Evolutionary conservation across 2,888 invertebrate species (phyloP), one percentile per base, ranked within the genome.

Genomic region (Eustalomyia histrio): DNA sequence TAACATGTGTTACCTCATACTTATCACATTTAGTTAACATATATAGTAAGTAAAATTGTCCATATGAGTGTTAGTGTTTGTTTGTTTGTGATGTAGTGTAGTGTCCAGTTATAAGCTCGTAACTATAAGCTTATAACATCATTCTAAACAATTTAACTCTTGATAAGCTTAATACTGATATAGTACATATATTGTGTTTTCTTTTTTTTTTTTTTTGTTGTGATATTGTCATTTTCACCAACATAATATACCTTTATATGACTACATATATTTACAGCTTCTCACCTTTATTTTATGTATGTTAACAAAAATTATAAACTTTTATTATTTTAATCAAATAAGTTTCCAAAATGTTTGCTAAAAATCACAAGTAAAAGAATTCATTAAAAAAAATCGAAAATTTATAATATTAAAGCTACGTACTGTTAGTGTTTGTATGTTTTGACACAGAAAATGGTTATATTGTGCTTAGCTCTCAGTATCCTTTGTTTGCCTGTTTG

Each of bases 91-190:
- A 57, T 21, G 50, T 29, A 50, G 24, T 76, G 57, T 68, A 68
- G 53, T 76, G 76, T 80, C 80, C 76, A 76, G 73, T 73, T 65
- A 69, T 76, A 73, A 73, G 64, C 63, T 80, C 73, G 76, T 80
- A 65, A 76, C 64, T 60, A 60, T 76, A 73, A 76, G 76, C 68
- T 69, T 76, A 58, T 64, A 76, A 76, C 73, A 80, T 80, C 76
- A 74, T 76, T 80, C 76, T 80, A 76, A 80, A 76, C 80, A 80
- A 80, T 80, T 80, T 80, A 76, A 69, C 73, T 80, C 69, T 65
- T 76, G 76, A 80, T 80, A 80, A 80, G 76, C 73, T 76, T 74
- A 69, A 80, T 76, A 53, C 29, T 47, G 57, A 6, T 53, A 71
- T 65, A 35, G 14, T 12, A 61, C 14, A 17, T 29, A 47, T 7